Conservation (phyloP, 2,888 invertebrate genomes). For the Meiosimyza decipiens region DNA sequence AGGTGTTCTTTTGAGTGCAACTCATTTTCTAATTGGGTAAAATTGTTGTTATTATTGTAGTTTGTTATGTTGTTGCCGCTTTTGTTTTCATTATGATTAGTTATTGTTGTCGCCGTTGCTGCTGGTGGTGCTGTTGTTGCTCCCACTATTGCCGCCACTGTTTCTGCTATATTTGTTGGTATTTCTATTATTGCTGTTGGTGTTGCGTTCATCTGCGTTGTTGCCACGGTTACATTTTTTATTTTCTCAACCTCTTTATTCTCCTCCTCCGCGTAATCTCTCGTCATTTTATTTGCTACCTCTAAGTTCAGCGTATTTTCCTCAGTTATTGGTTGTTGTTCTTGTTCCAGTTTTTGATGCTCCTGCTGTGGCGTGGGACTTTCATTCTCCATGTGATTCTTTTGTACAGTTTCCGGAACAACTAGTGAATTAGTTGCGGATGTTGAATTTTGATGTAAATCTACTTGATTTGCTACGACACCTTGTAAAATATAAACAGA, state of each 20-base stretch:
- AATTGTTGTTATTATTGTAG: constrained; percentile 28
- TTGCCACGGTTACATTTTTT: constrained; percentile 26
- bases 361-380: constrained; percentile 30
- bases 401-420: constrained; percentile 44
- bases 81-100: neutral
- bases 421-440: constrained; percentile 47
- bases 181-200: constrained; percentile 25
- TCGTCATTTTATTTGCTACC: neutral
- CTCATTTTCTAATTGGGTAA: constrained; percentile 37
- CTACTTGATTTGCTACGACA: constrained; percentile 58
- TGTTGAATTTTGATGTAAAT: constrained; percentile 47
- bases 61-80: neutral
- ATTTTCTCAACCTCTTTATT: constrained; percentile 27
- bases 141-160: constrained; percentile 9
- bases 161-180: constrained; percentile 20
- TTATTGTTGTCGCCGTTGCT: constrained; percentile 5
- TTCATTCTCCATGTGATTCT: constrained; percentile 31
- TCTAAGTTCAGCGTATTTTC: constrained; percentile 10
- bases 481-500: constrained; percentile 52
- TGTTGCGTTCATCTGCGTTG: constrained; percentile 23
- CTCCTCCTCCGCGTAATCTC: neutral
- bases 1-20: constrained; percentile 29
- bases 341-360: constrained; percentile 34
- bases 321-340: constrained; percentile 33
- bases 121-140: neutral